phyloP scores from a whole-genome alignment of 2,113 vertebrate genomes.

The Phylloscopus trochilus region DNA sequence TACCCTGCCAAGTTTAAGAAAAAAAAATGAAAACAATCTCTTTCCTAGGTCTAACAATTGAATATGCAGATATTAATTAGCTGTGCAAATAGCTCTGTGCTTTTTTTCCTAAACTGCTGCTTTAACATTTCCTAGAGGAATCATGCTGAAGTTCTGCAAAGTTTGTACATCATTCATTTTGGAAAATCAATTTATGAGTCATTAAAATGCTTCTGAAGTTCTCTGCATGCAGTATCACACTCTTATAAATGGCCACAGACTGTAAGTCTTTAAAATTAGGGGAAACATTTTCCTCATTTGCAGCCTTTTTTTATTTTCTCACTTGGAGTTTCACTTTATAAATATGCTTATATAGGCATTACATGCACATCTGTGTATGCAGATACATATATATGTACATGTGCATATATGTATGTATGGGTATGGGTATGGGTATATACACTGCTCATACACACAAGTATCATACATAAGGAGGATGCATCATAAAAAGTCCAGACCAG shows the following conservation, averaged over 20 bases:
- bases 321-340: neutral
- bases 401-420: rapidly evolving
- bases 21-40: neutral
- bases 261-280: neutral
- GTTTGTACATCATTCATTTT: neutral
- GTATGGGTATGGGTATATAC: neutral
- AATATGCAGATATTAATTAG: neutral
- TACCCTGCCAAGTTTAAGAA: neutral
- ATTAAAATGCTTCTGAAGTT: neutral
- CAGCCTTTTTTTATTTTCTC: neutral
- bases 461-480: neutral
- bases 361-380: neutral
- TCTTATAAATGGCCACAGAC: neutral
- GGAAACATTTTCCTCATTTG: neutral
- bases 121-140: neutral
- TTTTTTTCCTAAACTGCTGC: neutral
- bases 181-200: neutral
- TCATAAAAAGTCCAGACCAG: neutral
- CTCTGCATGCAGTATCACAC: neutral
- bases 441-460: neutral
- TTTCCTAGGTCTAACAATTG: neutral
- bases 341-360: neutral
- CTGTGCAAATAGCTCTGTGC: neutral
- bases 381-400: rapidly evolving
- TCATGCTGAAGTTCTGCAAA: neutral